These are phyloP conservation scores for Leptosomus discolor DNA, from an alignment of 2,113 vertebrate species.

Conservation along the genomic window DNA sequence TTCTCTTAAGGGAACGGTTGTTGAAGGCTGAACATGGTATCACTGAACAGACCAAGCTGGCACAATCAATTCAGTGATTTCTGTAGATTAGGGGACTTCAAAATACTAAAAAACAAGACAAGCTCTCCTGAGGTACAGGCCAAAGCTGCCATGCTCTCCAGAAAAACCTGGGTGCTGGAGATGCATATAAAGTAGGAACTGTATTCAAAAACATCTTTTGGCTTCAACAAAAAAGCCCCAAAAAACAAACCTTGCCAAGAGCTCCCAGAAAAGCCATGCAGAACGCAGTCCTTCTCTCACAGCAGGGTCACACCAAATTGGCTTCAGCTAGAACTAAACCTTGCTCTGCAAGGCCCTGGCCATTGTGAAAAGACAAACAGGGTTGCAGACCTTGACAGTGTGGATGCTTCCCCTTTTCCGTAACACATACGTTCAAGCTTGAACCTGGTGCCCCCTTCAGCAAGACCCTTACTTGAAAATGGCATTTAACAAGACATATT, in stretches of 20 bases:
- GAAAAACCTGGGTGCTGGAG: neutral
- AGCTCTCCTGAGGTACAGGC: neutral
- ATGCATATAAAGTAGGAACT: neutral
- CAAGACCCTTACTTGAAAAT: neutral
- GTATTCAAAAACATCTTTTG: fast-evolving
- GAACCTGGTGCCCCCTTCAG: neutral
- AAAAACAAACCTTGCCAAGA: neutral
- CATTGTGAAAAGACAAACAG: neutral
- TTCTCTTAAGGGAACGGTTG: neutral
- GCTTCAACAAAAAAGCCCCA: neutral
- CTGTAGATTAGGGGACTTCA: neutral
- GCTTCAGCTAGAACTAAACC: neutral
- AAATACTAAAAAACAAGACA: neutral
- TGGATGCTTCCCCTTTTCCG: fast-evolving
- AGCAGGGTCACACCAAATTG: neutral
- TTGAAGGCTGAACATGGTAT: neutral
- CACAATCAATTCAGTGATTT: neutral
- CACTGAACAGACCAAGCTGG: neutral
- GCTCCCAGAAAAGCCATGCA: neutral
- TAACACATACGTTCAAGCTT: neutral
- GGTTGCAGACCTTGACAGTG: neutral
- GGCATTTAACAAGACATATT: neutral
- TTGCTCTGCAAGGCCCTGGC: neutral
- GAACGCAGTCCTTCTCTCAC: neutral
- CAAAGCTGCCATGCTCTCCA: neutral